phyloP scores from a whole-genome alignment of 1,140 invertebrate species.

The Neotoxoptera formosana region DNA sequence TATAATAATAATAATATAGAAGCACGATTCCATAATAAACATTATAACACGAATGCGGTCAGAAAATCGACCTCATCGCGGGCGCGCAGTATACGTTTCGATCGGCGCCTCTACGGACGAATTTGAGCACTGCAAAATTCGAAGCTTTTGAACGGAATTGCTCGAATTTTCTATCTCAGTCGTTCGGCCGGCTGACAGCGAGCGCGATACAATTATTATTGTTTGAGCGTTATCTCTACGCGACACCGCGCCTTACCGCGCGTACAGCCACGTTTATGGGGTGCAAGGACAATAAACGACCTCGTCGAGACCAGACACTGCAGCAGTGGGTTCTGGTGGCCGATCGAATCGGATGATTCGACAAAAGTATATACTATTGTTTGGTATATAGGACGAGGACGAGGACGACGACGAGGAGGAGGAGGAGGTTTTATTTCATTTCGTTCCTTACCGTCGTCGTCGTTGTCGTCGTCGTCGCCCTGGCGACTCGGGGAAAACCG shows the following conservation, averaged over 20 bases:
- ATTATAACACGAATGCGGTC: not conserved
- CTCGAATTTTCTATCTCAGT: not conserved
- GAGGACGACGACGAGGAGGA: no score
- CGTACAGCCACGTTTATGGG: not conserved
- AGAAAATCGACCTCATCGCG: not conserved
- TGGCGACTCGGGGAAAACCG: not conserved
- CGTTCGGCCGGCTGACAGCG: not conserved
- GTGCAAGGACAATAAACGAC: not conserved
- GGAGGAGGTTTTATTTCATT: not conserved
- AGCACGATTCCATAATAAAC: not conserved
- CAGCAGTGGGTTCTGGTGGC: not conserved
- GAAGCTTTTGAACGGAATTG: not conserved
- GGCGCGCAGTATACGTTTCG: not conserved
- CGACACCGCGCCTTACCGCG: not conserved
- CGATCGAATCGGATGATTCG: not conserved
- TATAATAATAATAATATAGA: not conserved
- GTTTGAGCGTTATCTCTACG: not conserved
- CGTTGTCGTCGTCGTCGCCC: not conserved
- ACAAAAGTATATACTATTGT: not conserved
- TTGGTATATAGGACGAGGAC: no score
- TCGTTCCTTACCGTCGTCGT: not conserved
- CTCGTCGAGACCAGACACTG: not conserved
- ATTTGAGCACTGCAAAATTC: not conserved
- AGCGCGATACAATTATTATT: not conserved
- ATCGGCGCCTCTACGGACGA: not conserved